phyloP scores from a whole-genome alignment of 2,888 invertebrate genomes.

The Cremastinae sp. region DNA sequence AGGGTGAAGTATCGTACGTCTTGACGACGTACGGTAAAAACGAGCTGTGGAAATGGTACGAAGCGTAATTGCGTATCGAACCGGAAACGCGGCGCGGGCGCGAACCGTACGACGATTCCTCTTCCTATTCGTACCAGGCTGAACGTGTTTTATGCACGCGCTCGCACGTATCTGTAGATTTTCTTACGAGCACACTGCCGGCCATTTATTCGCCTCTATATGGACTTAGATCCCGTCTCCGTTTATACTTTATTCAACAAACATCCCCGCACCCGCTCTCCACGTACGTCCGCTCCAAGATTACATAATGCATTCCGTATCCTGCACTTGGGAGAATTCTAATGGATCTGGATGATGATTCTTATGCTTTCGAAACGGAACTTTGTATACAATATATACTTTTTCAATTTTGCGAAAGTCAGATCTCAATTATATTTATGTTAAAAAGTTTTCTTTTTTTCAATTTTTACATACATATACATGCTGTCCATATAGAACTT shows the following conservation, averaged over 20 bases:
- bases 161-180: background rate
- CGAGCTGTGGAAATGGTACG: conserved; percentile 49
- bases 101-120: conserved; percentile 42
- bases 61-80: conserved; percentile 63
- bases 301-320: conserved; percentile 66
- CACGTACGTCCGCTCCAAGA: conserved; percentile 64
- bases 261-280: conserved; percentile 51
- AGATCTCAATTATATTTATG: conserved; percentile 4
- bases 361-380: conserved; percentile 13
- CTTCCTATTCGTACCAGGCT: conserved; percentile 58
- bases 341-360: conserved; percentile 57
- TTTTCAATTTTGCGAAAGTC: conserved; percentile 8
- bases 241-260: conserved; percentile 38
- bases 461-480: too few species aligned
- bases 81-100: conserved; percentile 61
- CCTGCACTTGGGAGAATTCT: conserved; percentile 56
- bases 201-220: background rate
- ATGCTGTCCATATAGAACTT: too few species aligned
- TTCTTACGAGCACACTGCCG: background rate
- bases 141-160: conserved; percentile 26
- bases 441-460: background rate
- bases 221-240: background rate
- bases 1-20: conserved; percentile 22
- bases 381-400: background rate
- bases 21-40: conserved; percentile 21